Evolutionary conservation across 1,140 invertebrate genomes (phyloP).

Genomic region (Nasonia giraulti): DNA sequence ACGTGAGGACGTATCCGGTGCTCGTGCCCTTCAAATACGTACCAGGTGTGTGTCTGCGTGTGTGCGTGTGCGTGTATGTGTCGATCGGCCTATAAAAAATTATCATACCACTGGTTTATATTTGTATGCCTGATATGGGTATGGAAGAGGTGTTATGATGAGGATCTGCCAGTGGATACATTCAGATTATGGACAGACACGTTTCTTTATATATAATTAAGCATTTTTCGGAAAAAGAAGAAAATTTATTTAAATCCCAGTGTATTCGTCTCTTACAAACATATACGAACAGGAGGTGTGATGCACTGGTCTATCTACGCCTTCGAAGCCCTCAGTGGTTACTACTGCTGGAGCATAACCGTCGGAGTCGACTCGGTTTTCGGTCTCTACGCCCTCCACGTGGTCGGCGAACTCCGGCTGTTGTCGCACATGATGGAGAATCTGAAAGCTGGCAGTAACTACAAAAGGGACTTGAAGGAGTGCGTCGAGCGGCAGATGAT

Average conservation of each 20-base stretch:
- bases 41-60: no score
- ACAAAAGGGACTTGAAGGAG: constrained; percentile 36
- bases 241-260: no score
- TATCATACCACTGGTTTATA: neutral
- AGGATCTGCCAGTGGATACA: no score
- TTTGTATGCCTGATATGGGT: no score
- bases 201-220: no score
- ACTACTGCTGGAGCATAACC: constrained; percentile 47
- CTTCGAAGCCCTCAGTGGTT: constrained; percentile 17
- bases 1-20: constrained; percentile 13
- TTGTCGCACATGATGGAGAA: constrained; percentile 50
- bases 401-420: constrained; percentile 50
- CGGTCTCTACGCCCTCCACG: constrained; percentile 58
- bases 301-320: constrained; percentile 29
- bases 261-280: no score
- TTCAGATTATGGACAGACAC: no score
- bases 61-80: no score
- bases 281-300: neutral
- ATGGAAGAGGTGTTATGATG: no score
- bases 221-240: no score
- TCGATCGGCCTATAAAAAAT: neutral
- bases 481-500: constrained; percentile 48
- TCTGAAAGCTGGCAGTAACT: constrained; percentile 37
- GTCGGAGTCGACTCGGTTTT: constrained; percentile 58
- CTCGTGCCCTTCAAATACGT: constrained; percentile 34